Base-by-base conservation (phyloP, 1,140 invertebrate genomes). In the Glossosoma conforme region DNA sequence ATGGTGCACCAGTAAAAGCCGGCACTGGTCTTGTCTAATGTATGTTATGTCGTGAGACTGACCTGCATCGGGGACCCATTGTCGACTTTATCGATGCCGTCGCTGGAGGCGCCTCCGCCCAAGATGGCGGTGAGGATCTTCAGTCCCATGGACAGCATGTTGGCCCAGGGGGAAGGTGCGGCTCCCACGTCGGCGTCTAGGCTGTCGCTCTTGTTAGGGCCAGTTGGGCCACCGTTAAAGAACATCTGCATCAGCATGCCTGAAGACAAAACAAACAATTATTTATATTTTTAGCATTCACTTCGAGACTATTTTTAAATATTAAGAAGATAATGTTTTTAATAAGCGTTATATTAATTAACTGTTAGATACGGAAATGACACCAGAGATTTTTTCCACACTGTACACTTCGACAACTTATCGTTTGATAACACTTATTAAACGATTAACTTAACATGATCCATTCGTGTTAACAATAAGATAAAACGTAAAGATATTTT, bases 61-160 rank as follows among this genome's bases (percentile, higher is more conserved):
- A 92, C 88, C 85, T 91, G 88, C 85, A 91, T 89, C 24, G 88
- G 87, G 3, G 84, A 81, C 63, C 77, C 85, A 68, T 89, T 89
- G 70, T 91, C 89, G 24, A 91, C 87, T 70, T 91, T 92, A 66
- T 91, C 89, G 63, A 91, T 91, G 42, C 87, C 88, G 64, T 91
- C 87, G 58, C 76, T 79, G 6, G 79, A 80, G 2, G 78, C 75
- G 18, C 80, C 82, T 25, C 88, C 88, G 24, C 88, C 87, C 13
- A 93, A 70, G 45, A 92, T 75, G 9, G 87, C 88, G 2, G 87
- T 87, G 30, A 93, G 71, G 49, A 93, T 86, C 65, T 89, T 86
- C 9, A 93, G 75, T 35, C 81, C 82, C 78, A 69, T 67, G 1
- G 87, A 84, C n/a, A 93, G 69, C 0, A 91, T 70, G 65, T 89